These are phyloP conservation scores for Saxidomus purpurata DNA, from an alignment of 1,140 invertebrate species.

Conservation along the genomic window DNA sequence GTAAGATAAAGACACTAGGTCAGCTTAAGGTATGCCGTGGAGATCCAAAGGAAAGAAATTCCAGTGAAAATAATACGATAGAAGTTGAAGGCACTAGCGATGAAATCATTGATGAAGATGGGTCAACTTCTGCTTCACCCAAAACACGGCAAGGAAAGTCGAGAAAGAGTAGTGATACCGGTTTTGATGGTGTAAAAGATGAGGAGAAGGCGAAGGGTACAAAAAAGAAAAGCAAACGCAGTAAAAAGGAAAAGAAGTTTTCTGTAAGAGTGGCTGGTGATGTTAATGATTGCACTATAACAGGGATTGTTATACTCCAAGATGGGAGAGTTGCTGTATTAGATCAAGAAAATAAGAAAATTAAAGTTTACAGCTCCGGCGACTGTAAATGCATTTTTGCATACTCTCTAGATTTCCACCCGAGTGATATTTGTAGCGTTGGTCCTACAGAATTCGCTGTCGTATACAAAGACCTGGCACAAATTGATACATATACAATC, in stretches of 20 bases:
- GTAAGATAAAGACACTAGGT: not conserved
- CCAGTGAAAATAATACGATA: not conserved
- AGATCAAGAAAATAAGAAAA: not conserved
- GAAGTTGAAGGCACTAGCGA: not conserved
- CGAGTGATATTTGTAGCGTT: not conserved
- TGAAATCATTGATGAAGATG: not conserved
- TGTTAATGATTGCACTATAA: not conserved
- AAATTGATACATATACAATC: not conserved
- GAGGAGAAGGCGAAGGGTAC: not conserved
- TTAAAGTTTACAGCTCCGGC: slow-evolving; percentile 1
- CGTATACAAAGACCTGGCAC: not conserved
- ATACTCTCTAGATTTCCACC: not conserved
- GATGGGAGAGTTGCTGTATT: not conserved
- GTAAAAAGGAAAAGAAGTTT: not conserved
- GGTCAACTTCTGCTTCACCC: not conserved
- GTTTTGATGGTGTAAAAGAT: not conserved
- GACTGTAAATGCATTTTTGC: not conserved
- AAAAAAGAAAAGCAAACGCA: not conserved
- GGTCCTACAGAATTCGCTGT: not conserved
- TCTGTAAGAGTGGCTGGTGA: not conserved
- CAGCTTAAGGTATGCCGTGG: not conserved
- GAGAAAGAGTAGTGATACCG: too few relatives aligned
- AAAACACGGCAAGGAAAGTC: not conserved
- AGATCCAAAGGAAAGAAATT: not conserved
- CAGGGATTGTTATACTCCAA: not conserved